These are phyloP conservation scores for Coracias cyanogaster DNA, from an alignment of 2,797 vertebrate genomes.

Conservation along the genomic window DNA sequence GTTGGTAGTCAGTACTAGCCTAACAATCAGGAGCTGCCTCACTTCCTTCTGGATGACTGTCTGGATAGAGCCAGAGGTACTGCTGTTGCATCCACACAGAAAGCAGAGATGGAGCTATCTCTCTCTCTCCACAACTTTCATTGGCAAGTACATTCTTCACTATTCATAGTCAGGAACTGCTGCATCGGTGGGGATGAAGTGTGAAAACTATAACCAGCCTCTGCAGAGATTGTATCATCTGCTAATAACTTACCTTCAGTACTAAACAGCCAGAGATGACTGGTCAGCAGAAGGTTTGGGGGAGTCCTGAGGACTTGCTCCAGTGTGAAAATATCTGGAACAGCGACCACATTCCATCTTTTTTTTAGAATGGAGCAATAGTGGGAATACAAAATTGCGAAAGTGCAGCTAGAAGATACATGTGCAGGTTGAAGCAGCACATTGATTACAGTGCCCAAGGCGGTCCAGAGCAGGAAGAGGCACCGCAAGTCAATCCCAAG, in stretches of 20 bases:
- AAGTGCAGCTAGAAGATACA: rapidly evolving
- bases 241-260: not conserved
- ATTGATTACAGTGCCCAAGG: rapidly evolving
- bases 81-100: not conserved
- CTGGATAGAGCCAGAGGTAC: not conserved
- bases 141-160: not conserved
- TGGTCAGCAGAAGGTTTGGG: not conserved
- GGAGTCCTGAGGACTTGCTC: not conserved
- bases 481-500: not conserved
- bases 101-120: not conserved
- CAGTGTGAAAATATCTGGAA: not conserved
- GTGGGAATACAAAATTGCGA: not conserved
- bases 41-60: not conserved
- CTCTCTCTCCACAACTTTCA: not conserved
- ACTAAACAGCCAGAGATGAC: not conserved
- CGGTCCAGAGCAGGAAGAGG: not conserved
- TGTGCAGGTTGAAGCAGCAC: not conserved
- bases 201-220: not conserved
- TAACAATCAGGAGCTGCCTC: not conserved
- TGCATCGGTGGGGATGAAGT: not conserved
- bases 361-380: not conserved
- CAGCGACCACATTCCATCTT: not conserved
- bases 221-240: not conserved
- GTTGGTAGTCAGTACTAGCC: not conserved
- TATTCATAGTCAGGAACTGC: not conserved